A percentile compares a stretch with the other conserved stretches of the same genome.
Conservation (phyloP, 2,113 vertebrate species). For the Alethe diademata region DNA sequence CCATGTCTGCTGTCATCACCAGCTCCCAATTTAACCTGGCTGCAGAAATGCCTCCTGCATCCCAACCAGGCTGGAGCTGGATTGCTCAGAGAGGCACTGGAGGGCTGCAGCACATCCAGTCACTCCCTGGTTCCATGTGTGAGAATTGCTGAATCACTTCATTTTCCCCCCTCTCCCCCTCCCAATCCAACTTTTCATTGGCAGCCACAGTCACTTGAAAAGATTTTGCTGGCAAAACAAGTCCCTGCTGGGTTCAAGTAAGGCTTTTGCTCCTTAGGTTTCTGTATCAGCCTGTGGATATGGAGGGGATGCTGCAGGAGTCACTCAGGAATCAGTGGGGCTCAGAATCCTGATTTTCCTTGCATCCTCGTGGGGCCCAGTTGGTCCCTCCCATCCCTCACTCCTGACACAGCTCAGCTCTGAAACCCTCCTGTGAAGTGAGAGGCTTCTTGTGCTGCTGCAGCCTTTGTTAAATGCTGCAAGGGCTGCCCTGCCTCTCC, state of each 20-base stretch:
- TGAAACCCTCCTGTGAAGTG: not conserved
- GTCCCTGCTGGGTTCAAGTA: not conserved
- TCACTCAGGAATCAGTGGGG: not conserved
- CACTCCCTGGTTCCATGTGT: not conserved
- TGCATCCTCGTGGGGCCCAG: fast-evolving
- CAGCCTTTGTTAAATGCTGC: not conserved
- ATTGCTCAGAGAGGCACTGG: slow-evolving; percentile 52
- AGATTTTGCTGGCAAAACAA: not conserved
- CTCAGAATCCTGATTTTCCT: not conserved
- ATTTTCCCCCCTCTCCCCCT: not conserved
- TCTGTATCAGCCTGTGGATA: slow-evolving; percentile 28
- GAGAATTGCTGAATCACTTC: not conserved
- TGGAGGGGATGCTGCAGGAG: not conserved
- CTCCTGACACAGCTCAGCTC: not conserved
- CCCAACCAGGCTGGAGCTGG: slow-evolving; percentile 62
- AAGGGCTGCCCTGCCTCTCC: not conserved
- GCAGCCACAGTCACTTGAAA: not conserved
- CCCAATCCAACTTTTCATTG: not conserved
- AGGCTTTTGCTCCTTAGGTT: not conserved
- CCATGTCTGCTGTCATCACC: slow-evolving; percentile 54
- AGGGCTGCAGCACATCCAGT: slow-evolving; percentile 38
- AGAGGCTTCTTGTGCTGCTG: not conserved
- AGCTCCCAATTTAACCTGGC: slow-evolving; percentile 58
- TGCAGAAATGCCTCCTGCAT: slow-evolving; percentile 58
- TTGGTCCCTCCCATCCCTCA: not conserved